Evolutionary conservation across 1,140 invertebrate genomes (phyloP).

Genomic region (Drosophila tristis): DNA sequence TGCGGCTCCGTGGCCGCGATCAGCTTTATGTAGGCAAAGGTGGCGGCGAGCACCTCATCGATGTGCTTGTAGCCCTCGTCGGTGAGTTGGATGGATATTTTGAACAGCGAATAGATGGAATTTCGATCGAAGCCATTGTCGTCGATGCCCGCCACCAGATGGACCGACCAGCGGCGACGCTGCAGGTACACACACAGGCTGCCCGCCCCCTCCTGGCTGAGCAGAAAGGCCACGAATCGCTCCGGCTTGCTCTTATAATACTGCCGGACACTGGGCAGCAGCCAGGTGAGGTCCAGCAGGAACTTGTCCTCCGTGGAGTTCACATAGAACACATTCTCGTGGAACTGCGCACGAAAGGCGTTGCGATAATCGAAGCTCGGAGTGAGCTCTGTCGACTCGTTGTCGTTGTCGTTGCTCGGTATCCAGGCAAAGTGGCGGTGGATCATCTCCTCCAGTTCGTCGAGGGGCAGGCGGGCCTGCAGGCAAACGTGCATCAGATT

Average conservation of each 20-base stretch:
- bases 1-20: conserved; percentile 85
- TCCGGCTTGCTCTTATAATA: conserved; percentile 91
- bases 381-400: conserved; percentile 87
- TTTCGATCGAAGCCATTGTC: conserved; percentile 91
- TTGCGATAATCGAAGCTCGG: conserved; percentile 74
- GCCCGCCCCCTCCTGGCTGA: conserved; percentile 95
- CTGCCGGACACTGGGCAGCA: conserved; percentile 88
- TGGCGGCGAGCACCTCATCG: conserved; percentile 88
- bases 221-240: conserved; percentile 91
- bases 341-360: conserved; percentile 89
- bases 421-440: conserved; percentile 87
- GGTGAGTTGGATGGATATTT: conserved; percentile 90
- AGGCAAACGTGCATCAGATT: conserved; percentile 95
- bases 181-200: conserved; percentile 93
- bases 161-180: conserved; percentile 93
- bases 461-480: conserved; percentile 91
- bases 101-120: conserved; percentile 90
- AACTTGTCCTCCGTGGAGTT: conserved; percentile 89
- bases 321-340: conserved; percentile 90
- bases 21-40: conserved; percentile 91
- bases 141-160: conserved; percentile 90
- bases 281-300: conserved; percentile 91
- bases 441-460: conserved; percentile 89
- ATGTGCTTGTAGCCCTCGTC: conserved; percentile 91
- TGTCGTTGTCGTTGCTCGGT: conserved; percentile 87